Percentiles rank a stretch among this genome's conserved stretches.
Conservation (phyloP, 64 coral and sea anemone species). For the Porites lutea region DNA sequence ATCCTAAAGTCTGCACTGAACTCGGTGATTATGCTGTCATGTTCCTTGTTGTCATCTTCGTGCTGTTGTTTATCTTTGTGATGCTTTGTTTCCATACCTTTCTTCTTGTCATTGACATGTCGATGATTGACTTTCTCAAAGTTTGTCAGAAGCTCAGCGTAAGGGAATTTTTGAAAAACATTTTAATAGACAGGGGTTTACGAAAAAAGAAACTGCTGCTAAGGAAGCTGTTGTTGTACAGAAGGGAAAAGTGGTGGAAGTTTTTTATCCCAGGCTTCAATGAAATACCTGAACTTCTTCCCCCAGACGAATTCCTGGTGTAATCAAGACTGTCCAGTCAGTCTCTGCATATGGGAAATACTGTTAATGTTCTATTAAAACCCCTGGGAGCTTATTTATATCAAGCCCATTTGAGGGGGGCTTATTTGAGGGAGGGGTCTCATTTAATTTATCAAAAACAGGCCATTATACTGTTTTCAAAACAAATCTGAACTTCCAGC, state of each 20-base stretch:
- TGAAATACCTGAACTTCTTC: conserved; percentile 81
- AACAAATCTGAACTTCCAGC: no score
- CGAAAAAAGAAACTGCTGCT: conserved; percentile 73
- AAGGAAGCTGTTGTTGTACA: conserved; percentile 64
- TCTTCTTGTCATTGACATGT: conserved; percentile 80
- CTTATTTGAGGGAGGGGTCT: no score
- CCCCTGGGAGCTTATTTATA: no score
- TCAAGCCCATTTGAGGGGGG: no score
- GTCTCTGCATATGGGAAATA: no score
- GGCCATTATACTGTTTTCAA: no score
- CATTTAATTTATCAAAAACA: no score
- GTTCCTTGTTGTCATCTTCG: conserved; percentile 82
- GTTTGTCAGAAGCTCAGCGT: conserved; percentile 59
- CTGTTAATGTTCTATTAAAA: no score
- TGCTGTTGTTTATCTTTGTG: conserved; percentile 71
- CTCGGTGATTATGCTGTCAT: conserved; percentile 93
- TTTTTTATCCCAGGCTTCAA: conserved; percentile 84
- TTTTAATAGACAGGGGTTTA: conserved; percentile 54
- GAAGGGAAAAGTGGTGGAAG: conserved; percentile 87
- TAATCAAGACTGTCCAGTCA: background rate
- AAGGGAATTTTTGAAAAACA: conserved; percentile 15
- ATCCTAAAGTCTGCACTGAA: conserved; percentile 55
- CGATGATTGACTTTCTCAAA: conserved; percentile 92
- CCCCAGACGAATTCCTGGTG: conserved; percentile 73
- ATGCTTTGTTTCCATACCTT: conserved; percentile 79